Evolutionary conservation across 2,113 vertebrate species (phyloP), one percentile per base, ranked within the genome.

Genomic region (Propithecus coquereli): DNA sequence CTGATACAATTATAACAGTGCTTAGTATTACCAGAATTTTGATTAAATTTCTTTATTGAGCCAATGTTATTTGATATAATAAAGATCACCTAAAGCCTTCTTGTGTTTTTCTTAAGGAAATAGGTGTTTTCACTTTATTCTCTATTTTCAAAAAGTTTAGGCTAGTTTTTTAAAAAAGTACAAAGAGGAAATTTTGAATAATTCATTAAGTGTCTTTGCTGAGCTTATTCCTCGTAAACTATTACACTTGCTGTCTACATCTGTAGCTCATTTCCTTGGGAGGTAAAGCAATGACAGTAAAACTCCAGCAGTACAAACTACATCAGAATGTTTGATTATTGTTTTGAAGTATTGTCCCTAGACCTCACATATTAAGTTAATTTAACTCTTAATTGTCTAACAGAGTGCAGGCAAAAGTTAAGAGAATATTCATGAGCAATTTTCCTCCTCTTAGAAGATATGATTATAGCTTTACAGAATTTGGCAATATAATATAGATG

Each of bases 161-260:
- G 34, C 83, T 66, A 54, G 30, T 17, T n/a, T 83, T 79, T 40
- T 57, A 40, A 77, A 93, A 66, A 59, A 82, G 52, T 92, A 47
- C 45, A n/a, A 27, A 81, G 85, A 43, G 6, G 70, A 95, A 84
- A 57, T 57, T 90, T 17, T 84, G 82, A 96, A 90, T 97, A 95
- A 95, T 86, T 98, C 80, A 92, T 82, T 97, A 85, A 96, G 0
- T 86, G 65, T 85, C 63, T 96, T 95, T 92, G 50, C 45, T 97
- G 81, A 90, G 5, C 86, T 97, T 95, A 94, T 94, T 96, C 91
- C n/a, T 68, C 83, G 70, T 65, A 70, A 97, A 70, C 76, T 82
- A 25, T 66, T 88, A 85, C 65, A 50, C 82, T 50, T 96, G 74
- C 86, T 91, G 5, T 83, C 92, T 95, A 87, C 34, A n/a, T 3